Evolutionary conservation across 2,888 invertebrate genomes (phyloP).

Genomic region (Alloplasta piceator): DNA sequence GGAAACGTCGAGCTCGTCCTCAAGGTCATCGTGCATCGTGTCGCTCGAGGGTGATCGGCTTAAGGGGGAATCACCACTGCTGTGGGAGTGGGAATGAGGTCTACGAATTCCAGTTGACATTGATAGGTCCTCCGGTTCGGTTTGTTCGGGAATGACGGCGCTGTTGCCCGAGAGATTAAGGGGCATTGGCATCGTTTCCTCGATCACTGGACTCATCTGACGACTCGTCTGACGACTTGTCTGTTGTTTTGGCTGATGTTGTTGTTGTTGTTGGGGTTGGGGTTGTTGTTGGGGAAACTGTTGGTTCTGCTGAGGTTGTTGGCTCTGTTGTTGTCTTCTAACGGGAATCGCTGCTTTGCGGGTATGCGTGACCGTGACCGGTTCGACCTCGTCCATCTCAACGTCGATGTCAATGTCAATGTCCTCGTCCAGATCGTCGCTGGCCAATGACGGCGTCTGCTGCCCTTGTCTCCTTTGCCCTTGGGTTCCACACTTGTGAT

Average conservation of each 20-base stretch:
- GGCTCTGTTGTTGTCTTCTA: slow-evolving; percentile 68
- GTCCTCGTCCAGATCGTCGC: slow-evolving; percentile 77
- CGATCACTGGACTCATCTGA: slow-evolving; percentile 78
- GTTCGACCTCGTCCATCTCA: slow-evolving; percentile 85
- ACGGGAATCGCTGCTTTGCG: slow-evolving; percentile 68
- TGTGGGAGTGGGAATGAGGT: slow-evolving; percentile 82
- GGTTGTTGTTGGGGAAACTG: slow-evolving; percentile 46
- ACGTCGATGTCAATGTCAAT: slow-evolving; percentile 81
- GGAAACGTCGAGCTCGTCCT: slow-evolving; percentile 85
- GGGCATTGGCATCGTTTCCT: slow-evolving; percentile 84
- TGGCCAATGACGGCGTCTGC: slow-evolving; percentile 74
- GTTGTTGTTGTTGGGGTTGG: slow-evolving; percentile 69
- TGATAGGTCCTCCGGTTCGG: slow-evolving; percentile 95
- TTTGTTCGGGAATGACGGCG: slow-evolving; percentile 90
- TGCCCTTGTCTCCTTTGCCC: slow-evolving; percentile 65
- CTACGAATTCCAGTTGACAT: slow-evolving; percentile 86
- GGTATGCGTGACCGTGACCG: slow-evolving; percentile 78
- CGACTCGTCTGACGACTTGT: slow-evolving; percentile 73
- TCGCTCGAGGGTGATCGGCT: slow-evolving; percentile 83
- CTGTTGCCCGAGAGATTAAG: slow-evolving; percentile 84
- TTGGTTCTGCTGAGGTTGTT: slow-evolving; percentile 33
- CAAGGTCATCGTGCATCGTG: slow-evolving; percentile 84
- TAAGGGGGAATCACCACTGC: slow-evolving; percentile 84
- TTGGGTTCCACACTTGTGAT: slow-evolving; percentile 89
- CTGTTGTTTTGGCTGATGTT: slow-evolving; percentile 79